Percentiles rank a stretch among this genome's conserved stretches.
Evolutionary conservation across 1,140 invertebrate species (phyloP).

Genomic region (Centruroides sculpturatus): DNA sequence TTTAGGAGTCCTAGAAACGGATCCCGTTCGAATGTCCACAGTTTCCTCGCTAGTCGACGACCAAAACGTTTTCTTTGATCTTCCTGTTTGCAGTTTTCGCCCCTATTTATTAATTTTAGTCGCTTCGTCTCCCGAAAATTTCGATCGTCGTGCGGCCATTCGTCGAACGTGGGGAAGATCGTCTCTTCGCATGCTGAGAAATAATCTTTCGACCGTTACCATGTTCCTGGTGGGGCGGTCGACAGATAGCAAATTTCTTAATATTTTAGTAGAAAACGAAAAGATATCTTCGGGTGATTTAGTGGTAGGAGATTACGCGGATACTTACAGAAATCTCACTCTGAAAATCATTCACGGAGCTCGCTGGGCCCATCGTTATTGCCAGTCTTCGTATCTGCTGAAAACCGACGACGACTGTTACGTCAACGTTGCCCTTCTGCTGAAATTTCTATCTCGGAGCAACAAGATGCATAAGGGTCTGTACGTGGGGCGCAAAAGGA

Average conservation of each 20-base stretch:
- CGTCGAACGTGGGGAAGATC: conserved; percentile 24
- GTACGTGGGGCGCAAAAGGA: conserved; percentile 4
- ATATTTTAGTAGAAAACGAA: conserved; percentile 3
- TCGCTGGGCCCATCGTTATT: conserved; percentile 51
- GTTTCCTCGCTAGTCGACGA: background rate
- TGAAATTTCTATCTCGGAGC: background rate
- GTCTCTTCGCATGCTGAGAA: conserved; percentile 4
- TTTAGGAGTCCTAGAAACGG: too few species aligned
- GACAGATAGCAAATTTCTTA: background rate
- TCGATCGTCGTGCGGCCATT: conserved; percentile 25
- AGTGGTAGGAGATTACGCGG: conserved; percentile 57
- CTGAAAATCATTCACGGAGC: conserved; percentile 76
- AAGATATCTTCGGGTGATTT: conserved; percentile 40
- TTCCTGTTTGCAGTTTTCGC: background rate
- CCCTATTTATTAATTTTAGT: conserved; percentile 27
- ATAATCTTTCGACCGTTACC: background rate
- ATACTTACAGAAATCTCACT: conserved; percentile 67
- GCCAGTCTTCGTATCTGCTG: conserved; percentile 48
- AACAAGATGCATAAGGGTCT: background rate
- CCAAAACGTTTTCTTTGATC: background rate
- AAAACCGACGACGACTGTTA: conserved; percentile 83
- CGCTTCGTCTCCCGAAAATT: conserved; percentile 30
- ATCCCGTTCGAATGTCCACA: too few species aligned
- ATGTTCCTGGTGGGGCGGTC: conserved; percentile 10
- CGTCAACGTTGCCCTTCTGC: conserved; percentile 36